Conservation (phyloP, 1,140 invertebrate species). For the Anoplophora glabripennis region DNA sequence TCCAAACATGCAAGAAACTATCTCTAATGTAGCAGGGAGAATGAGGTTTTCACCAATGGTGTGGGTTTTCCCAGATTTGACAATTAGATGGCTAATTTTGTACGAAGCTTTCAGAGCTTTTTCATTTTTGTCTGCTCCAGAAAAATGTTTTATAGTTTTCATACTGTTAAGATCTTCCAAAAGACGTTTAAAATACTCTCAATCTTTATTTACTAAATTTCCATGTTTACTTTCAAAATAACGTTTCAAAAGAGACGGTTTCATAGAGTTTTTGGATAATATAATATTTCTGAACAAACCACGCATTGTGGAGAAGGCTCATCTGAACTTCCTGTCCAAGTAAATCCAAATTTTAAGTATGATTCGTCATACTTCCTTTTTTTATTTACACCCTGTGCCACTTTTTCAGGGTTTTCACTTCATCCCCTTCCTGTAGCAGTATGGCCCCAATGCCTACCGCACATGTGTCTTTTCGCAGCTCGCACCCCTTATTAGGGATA, state of each 20-base stretch:
- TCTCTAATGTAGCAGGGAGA: slow-evolving; percentile 24
- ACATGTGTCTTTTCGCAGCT: slow-evolving; percentile 25
- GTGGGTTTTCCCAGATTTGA: background rate
- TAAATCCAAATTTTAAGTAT: slow-evolving; percentile 18
- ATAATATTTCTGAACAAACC: background rate
- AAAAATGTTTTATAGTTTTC: background rate
- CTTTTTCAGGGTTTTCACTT: too few relatives aligned
- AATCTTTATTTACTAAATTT: slow-evolving; percentile 12
- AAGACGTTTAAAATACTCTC: slow-evolving; percentile 16
- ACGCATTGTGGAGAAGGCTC: slow-evolving; percentile 4
- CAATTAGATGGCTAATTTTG: slow-evolving; percentile 4
- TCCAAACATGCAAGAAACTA: slow-evolving; percentile 19
- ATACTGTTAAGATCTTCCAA: background rate
- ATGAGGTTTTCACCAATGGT: background rate
- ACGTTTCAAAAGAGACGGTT: background rate
- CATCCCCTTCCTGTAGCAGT: too few relatives aligned
- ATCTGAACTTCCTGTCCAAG: slow-evolving; percentile 14
- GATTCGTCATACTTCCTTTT: slow-evolving; percentile 19
- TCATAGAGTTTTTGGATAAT: background rate
- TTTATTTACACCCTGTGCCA: slow-evolving; percentile 7
- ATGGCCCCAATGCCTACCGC: slow-evolving; percentile 20
- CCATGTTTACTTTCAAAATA: slow-evolving; percentile 9
- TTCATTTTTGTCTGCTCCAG: slow-evolving; percentile 1
- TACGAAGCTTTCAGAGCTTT: slow-evolving; percentile 11
- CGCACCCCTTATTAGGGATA: slow-evolving; percentile 13